Evolutionary conservation across 2,888 invertebrate genomes (phyloP).

Genomic region (Norana najaformis): DNA sequence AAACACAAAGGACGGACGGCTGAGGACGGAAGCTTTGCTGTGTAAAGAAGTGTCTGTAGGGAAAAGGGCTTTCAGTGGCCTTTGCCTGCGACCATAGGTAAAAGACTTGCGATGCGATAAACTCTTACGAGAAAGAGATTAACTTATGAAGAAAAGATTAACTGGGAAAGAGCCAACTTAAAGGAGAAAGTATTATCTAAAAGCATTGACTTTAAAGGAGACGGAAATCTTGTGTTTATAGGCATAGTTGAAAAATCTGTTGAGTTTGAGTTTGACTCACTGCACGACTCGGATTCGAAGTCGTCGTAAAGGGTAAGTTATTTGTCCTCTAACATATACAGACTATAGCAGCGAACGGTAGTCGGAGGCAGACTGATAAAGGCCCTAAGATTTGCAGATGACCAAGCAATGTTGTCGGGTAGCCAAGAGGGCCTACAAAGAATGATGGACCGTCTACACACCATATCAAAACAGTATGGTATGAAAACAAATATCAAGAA

Average conservation of each 20-base stretch:
- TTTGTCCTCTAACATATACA: not conserved
- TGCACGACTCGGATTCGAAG: not conserved
- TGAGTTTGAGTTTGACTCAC: not conserved
- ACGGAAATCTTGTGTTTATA: not conserved
- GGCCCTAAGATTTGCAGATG: too few species aligned
- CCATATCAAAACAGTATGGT: too few species aligned
- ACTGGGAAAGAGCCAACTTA: not conserved
- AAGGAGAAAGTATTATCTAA: not conserved
- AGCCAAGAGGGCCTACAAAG: too few species aligned
- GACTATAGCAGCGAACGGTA: not conserved
- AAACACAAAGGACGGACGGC: not conserved
- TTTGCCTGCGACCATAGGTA: not conserved
- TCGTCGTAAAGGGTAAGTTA: not conserved
- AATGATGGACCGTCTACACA: too few species aligned
- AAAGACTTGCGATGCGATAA: too few species aligned
- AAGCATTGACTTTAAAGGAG: not conserved
- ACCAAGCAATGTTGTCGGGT: too few species aligned
- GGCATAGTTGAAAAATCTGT: not conserved
- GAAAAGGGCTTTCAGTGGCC: not conserved
- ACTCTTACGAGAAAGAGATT: not conserved
- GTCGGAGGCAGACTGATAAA: too few species aligned
- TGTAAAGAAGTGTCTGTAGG: not conserved
- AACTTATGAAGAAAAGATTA: not conserved
- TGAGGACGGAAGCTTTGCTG: not conserved
- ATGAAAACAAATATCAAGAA: too few species aligned